Conservation (phyloP, 2,888 invertebrate species). For the Cheilosia grossa region DNA sequence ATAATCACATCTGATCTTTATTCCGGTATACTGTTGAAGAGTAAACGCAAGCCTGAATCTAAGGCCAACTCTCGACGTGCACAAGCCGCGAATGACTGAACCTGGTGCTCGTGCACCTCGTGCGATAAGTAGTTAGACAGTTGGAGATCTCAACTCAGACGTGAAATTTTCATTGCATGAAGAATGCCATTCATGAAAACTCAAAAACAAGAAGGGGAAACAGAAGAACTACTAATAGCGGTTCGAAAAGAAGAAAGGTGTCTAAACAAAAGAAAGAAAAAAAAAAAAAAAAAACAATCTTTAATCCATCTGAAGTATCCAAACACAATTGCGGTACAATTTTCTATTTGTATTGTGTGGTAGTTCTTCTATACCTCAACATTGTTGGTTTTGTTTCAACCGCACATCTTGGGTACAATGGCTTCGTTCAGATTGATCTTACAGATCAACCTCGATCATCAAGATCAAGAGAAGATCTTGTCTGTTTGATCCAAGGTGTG, state of each 20-base stretch:
- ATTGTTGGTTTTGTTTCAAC: conserved; percentile 20
- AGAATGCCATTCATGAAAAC: conserved; percentile 55
- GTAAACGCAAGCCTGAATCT: conserved; percentile 18
- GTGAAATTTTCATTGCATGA: conserved; percentile 49
- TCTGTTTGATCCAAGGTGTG: conserved; percentile 12
- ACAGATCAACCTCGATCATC: conserved; percentile 43
- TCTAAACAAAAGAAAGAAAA: conserved; percentile 1
- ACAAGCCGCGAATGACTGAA: conserved; percentile 68
- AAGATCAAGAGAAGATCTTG: conserved; percentile 46
- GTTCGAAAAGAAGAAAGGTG: conserved; percentile 44
- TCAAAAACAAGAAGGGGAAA: conserved; percentile 11
- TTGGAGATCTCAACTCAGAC: conserved; percentile 51
- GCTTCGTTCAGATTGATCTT: conserved; percentile 45
- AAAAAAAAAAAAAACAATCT: conserved; percentile 17
- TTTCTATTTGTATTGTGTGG: conserved; percentile 54
- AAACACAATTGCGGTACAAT: conserved; percentile 42
- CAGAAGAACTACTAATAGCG: conserved; percentile 6
- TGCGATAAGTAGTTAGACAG: conserved; percentile 59
- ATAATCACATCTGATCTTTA: conserved; percentile 13
- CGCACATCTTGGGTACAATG: conserved; percentile 49
- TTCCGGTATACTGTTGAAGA: conserved; percentile 5
- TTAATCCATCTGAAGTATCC: conserved; percentile 24
- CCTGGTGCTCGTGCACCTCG: conserved; percentile 50
- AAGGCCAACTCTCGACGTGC: conserved; percentile 51
- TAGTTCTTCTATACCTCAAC: conserved; percentile 17